Percentiles rank a stretch among this genome's conserved stretches.
Conservation (phyloP, 2,888 invertebrate genomes). For the Melipona bicolor region DNA sequence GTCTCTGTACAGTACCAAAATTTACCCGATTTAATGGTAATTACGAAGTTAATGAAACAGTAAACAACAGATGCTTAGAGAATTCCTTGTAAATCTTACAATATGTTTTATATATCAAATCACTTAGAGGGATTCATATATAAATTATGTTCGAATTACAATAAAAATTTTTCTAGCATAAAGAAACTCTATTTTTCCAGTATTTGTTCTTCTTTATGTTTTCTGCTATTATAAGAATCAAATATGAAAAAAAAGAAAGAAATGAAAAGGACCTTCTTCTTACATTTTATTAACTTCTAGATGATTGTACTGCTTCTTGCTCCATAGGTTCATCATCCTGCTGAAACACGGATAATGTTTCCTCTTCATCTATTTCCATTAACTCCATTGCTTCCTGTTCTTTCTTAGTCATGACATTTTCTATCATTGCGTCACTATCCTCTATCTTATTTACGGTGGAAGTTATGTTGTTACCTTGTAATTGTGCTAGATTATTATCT, state of each 20-base stretch:
- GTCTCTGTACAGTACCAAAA: constrained; percentile 60
- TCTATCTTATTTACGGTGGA: constrained; percentile 51
- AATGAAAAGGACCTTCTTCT: constrained; percentile 36
- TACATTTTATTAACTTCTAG: constrained; percentile 79
- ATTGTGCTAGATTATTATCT: constrained; percentile 29
- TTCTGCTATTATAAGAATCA: constrained; percentile 52
- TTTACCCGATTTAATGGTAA: constrained; percentile 46
- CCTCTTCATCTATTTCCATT: constrained; percentile 81
- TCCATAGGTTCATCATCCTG: constrained; percentile 82
- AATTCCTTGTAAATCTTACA: constrained; percentile 27
- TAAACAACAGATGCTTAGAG: constrained; percentile 41
- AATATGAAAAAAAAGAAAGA: constrained; percentile 45
- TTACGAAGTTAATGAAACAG: constrained; percentile 47
- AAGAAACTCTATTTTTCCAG: constrained; percentile 33
- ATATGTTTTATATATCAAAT: constrained; percentile 33
- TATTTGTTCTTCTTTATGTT: constrained; percentile 36
- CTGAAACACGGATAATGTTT: constrained; percentile 70
- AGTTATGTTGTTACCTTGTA: constrained; percentile 48
- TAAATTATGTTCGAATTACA: constrained; percentile 47
- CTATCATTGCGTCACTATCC: constrained; percentile 50
- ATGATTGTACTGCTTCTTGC: constrained; percentile 76
- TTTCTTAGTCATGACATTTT: constrained; percentile 55
- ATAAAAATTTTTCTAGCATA: constrained; percentile 37
- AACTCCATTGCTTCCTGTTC: constrained; percentile 70
- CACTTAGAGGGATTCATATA: constrained; percentile 21